Base-by-base conservation (phyloP, 2,888 invertebrate genomes). In the Acleris literana region DNA sequence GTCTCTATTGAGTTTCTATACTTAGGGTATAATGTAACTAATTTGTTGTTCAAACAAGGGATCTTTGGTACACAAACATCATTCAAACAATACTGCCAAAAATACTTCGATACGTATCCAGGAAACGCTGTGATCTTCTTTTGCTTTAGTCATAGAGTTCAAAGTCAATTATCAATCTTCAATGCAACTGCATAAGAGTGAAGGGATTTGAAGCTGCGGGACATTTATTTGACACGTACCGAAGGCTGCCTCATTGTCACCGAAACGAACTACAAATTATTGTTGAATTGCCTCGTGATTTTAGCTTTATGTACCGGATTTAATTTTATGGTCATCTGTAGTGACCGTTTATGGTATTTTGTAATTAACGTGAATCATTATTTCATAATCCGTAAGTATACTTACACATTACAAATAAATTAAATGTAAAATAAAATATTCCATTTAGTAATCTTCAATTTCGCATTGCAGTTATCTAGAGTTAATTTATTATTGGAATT, bases 41-140 rank as follows among this genome's bases (percentile, higher is more conserved):
- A 92, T 92, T 91, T 90, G 90, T 89, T 90, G 88, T 88, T 90
- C 90, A 92, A 92, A 92, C 88, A 92, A 80, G 88, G 87, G 88
- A 78, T 80, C 80, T 78, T 86, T 80, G 79, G 79, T 80, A 85
- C 81, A 85, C 87, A 90, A 90, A 90, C 86, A 88, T 82, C 76
- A 77, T 80, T 77, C 74, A 76, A 73, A 70, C 78, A 80, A 77
- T 76, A 73, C 75, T 77, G 76, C 70, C 68, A 73, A 53, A 49
- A 48, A n/a, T 67, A n/a, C 25, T 17, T 29, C 22, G 20, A 1
- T 63, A 5, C 55, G n/a, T 33, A 49, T 22, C 0, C 16, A 9
- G 16, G 44, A 25, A 44, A 44, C 51, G n/a, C 3, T 39, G 11
- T 6, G 22, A 56, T 61, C 64, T 76, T 11, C 72, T 62, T 0